Base-by-base conservation (phyloP, 2,888 invertebrate species). In the Drosophila nigricruria region DNA sequence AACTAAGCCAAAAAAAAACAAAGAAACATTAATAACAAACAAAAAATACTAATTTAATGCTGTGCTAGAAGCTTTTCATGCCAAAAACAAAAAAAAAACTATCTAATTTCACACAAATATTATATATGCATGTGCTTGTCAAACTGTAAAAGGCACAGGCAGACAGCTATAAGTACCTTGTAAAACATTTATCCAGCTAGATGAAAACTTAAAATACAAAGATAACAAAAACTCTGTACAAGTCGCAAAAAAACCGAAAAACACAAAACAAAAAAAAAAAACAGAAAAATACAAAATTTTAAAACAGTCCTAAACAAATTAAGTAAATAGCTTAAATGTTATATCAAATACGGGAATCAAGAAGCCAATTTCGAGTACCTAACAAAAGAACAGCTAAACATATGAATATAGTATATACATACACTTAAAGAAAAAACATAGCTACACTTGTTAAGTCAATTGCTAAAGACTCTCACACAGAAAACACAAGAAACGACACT, bases 51-150 rank as follows among this genome's bases (percentile, higher is more conserved):
- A 73, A 50, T 16, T 52, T 53, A 61, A 54, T 81, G 78, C 80
- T 87, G 87, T 87, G 82, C 78, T 78, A 89, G 89, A 88, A 82
- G 88, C 85, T 88, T 88, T 79, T 89, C 85, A 82, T 87, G 89
- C 89, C 86, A 89, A 86, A 85, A 57, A 49, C 12, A 53, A 34
- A 14, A 23, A 52, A 42, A 27, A 14, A 36, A 52, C 47, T 57
- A 42, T 54, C 50, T 30, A 58, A 30, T 12, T 40, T 49, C 16
- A 58, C 16, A 43, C 25, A 64, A 16, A 45, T 34, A 52, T 60
- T 32, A 40, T 18, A 50, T 25, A 30, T 36, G 61, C 71, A 61
- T 70, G 70, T 58, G 60, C 60, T 58, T 74, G 70, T 75, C 68
- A 49, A 66, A 72, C 63, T 69, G 63, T 58, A 58, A 65, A 32